Base-by-base conservation (phyloP, 2,888 invertebrate genomes). In the Argyresthia albistria region DNA sequence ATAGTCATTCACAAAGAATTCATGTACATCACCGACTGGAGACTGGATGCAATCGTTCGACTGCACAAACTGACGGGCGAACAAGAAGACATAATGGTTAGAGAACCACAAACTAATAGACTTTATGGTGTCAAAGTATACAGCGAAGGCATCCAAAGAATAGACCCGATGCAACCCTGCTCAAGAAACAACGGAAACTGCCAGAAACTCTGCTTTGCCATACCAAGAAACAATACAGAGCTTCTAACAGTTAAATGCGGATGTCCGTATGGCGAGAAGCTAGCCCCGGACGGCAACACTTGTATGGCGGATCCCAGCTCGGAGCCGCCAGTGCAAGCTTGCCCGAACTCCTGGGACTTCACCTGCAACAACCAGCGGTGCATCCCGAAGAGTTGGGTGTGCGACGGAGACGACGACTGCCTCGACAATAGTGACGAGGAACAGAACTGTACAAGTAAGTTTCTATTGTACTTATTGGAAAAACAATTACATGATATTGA, bases 11-110 rank as follows among this genome's bases (percentile, higher is more conserved):
- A 95, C 72, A 91, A 92, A 58, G 94, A 97, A 25, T 96, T 94
- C 88, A 94, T 99, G 91, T 99, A 97, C 76, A 97, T 98, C 48
- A 97, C 98, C 0, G 98, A 99, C 75, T 99, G 99, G 97, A 89
- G 98, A 49, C 79, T 98, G 48, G 98, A 98, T 73, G 97, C 98
- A 0, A 97, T 99, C 52, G 93, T 98, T 10, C 90, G 96, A 16
- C 84, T 98, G 58, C 93, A 97, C 69, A 98, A 98, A 74, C 82
- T 93, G 46, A 95, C 94, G 0, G 98, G 98, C 0, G 94, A 94
- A 51, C 92, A 94, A 61, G 97, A 97, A 67, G 93, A 94, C 59
- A 93, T 95, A 53, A 90, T 97, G 73, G 94, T 96, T 0, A 88
- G 95, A 16, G 97, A 97, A 66, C 96, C 96, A 1, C 95, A 96